These are phyloP conservation scores for Triplophysa tibetana DNA, from an alignment of 2,113 vertebrate genomes.

Conservation along the genomic window DNA sequence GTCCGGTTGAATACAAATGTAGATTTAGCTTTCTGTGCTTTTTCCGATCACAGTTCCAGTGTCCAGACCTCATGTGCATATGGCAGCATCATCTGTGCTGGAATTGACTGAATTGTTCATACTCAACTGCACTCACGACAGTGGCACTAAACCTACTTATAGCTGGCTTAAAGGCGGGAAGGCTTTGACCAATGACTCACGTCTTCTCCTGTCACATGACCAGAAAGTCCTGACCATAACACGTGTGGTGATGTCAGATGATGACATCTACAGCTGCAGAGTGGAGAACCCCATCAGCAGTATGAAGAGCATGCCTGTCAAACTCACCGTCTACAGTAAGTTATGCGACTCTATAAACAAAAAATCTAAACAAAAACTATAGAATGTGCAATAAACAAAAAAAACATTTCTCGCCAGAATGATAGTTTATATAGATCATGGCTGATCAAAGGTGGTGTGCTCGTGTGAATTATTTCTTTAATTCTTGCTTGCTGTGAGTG, in stretches of 20 bases:
- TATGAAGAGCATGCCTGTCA: conserved; percentile 82
- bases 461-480: neutral
- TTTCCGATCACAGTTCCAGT: conserved; percentile 78
- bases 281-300: conserved; percentile 92
- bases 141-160: conserved; percentile 88
- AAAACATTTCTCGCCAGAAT: neutral
- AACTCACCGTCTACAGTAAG: conserved; percentile 94
- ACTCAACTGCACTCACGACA: conserved; percentile 90
- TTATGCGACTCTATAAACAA: conserved; percentile 9
- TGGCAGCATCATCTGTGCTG: conserved; percentile 85
- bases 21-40: neutral
- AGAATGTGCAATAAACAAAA: too few species aligned
- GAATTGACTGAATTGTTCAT: conserved; percentile 88
- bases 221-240: conserved; percentile 90
- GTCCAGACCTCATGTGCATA: conserved; percentile 82
- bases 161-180: conserved; percentile 91
- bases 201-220: conserved; percentile 85
- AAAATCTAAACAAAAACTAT: too few species aligned
- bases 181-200: conserved; percentile 82
- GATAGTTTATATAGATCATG: neutral
- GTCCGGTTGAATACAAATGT: too few species aligned
- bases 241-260: conserved; percentile 85
- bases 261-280: conserved; percentile 86
- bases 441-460: too few species aligned
- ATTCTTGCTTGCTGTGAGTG: neutral